Base-by-base conservation (phyloP, 2,888 invertebrate species). In the Altica lythri region DNA sequence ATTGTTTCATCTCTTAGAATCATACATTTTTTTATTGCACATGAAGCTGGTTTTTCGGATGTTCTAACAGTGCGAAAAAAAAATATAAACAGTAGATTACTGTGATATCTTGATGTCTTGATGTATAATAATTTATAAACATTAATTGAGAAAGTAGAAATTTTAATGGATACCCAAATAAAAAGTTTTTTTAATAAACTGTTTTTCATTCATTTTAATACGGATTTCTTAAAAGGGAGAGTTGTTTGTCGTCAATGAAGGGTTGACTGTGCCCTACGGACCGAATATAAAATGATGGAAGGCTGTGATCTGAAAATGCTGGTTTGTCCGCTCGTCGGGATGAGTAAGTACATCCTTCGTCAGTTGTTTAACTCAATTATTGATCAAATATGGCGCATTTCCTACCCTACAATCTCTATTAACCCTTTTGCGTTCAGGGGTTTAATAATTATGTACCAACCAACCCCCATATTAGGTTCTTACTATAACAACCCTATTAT, bases 281-380 rank as follows among this genome's bases (percentile, higher is more conserved):
- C 47, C 50, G 53, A 59, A 53, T 56, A 53, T 53, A 48, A 48
- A 63, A 61, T 63, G 60, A 61, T 59, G 55, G 60, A 61, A 64
- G 60, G 60, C 63, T 58, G 60, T 64, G 62, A 65, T 62, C 63
- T 64, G 63, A 63, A 64, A 59, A 51, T 48, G 55, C 53, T 56
- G 59, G 60, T 59, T 58, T 61, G 63, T 61, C 65, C 61, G 62
- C 50, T 64, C 64, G 65, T 65, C 65, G 69, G 69, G 71, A 70
- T 72, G 72, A 68, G 62, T 71, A 70, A 73, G 72, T 69, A 73
- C 71, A 72, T 72, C 72, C 72, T 75, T 74, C 73, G 72, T 71
- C 74, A 75, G 76, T 75, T 75, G 75, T 74, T 75, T 74, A 75
- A 76, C 75, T 76, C 74, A 76, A 77, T 77, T 77, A 77, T 77